Evolutionary conservation across 2,113 vertebrate genomes (phyloP).

Genomic region (Lophochroa leadbeateri): DNA sequence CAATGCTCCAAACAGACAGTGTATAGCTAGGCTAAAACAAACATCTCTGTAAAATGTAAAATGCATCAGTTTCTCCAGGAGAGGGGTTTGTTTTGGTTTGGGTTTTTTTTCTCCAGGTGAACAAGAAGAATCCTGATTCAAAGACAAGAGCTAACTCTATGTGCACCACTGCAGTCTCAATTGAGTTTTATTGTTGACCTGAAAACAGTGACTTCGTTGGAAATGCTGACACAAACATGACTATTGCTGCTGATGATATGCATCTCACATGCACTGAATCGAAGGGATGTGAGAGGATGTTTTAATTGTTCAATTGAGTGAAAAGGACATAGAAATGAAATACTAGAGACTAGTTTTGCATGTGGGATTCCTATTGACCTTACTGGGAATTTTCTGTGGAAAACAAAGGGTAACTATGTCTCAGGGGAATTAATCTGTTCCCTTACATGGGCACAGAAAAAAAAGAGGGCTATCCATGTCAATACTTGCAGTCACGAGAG

Average conservation of each 20-base stretch:
- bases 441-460: not conserved
- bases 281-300: not conserved
- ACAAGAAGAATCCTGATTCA: slow-evolving; percentile 8
- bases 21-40: not conserved
- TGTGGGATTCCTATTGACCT: slow-evolving; percentile 16
- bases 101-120: not conserved
- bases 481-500: slow-evolving; percentile 47
- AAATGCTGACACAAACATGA: slow-evolving; percentile 69
- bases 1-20: not conserved
- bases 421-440: not conserved
- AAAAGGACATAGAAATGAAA: slow-evolving; percentile 41
- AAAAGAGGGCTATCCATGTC: slow-evolving; percentile 35
- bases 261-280: slow-evolving; percentile 27
- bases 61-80: not conserved
- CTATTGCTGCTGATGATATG: slow-evolving; percentile 40
- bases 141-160: not conserved
- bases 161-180: not conserved
- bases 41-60: not conserved
- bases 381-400: slow-evolving; percentile 21
- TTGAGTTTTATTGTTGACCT: slow-evolving; percentile 55
- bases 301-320: slow-evolving; percentile 53
- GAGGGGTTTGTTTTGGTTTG: not conserved
- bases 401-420: not conserved
- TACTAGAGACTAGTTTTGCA: not conserved
- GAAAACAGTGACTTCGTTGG: slow-evolving; percentile 62